Conservation (phyloP, 2,888 invertebrate species). For the Agrotis segetum region DNA sequence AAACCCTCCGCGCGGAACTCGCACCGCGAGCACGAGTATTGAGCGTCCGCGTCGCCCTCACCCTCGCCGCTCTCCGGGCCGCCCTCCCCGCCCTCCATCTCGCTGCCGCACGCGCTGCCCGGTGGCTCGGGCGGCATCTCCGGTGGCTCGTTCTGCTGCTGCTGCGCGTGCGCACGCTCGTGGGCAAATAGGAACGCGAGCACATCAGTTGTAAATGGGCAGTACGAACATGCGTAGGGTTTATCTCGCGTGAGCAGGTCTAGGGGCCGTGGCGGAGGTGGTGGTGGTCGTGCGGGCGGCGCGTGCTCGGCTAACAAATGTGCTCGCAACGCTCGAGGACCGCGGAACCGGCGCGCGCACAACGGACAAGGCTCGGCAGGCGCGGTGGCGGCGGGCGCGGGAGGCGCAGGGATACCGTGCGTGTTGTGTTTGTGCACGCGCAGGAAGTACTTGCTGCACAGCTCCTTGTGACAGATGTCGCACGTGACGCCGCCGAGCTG, state of each 20-base stretch:
- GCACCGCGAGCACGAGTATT: slow-evolving; percentile 88
- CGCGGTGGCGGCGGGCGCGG: slow-evolving; percentile 90
- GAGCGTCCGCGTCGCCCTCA: slow-evolving; percentile 76
- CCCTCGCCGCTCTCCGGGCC: slow-evolving; percentile 69
- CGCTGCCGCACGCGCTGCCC: slow-evolving; percentile 65
- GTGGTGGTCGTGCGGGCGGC: slow-evolving; percentile 87
- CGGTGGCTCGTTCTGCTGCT: slow-evolving; percentile 75
- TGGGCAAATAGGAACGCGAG: slow-evolving; percentile 97
- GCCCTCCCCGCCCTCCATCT: slow-evolving; percentile 62
- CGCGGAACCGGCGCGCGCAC: slow-evolving; percentile 96
- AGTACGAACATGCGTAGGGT: slow-evolving; percentile 97
- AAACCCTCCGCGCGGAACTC: slow-evolving; percentile 88
- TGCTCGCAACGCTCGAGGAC: slow-evolving; percentile 96
- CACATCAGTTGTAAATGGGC: slow-evolving; percentile 97
- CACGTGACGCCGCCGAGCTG: slow-evolving; percentile 98
- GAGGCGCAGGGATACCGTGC: slow-evolving; percentile 98
- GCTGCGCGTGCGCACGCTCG: slow-evolving; percentile 95
- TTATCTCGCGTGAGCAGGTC: slow-evolving; percentile 92
- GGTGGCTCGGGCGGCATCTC: slow-evolving; percentile 58
- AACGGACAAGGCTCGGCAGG: slow-evolving; percentile 93
- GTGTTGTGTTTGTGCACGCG: slow-evolving; percentile 99
- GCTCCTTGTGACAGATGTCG: slow-evolving; percentile 99
- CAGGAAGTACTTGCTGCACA: slow-evolving; percentile 99
- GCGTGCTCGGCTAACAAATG: slow-evolving; percentile 97
- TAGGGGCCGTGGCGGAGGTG: slow-evolving; percentile 87